phyloP scores from a whole-genome alignment of 2,113 vertebrate genomes.

The Hydrochoerus hydrochaeris region DNA sequence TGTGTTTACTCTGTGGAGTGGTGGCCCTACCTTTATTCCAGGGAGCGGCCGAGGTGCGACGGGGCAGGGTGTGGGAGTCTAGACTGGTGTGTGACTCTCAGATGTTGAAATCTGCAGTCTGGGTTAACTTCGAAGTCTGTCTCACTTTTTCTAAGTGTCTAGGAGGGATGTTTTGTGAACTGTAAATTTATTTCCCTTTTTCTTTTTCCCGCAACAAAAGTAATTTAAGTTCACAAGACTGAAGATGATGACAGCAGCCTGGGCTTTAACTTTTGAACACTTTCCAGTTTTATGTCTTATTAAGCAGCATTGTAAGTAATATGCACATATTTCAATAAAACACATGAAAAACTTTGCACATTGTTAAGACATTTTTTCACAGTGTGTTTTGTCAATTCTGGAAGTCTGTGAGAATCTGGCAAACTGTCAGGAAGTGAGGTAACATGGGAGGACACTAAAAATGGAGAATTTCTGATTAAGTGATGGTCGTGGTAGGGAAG shows the following conservation, averaged over 20 bases:
- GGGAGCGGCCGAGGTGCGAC: neutral
- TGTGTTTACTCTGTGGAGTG: neutral
- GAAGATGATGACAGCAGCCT: conserved; percentile 73
- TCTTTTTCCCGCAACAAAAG: conserved; percentile 59
- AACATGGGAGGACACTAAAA: conserved; percentile 59
- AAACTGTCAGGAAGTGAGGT: conserved; percentile 73
- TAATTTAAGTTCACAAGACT: conserved; percentile 69
- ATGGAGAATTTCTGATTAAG: conserved; percentile 63
- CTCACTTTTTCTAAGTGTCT: neutral
- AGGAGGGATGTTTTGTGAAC: conserved; percentile 23
- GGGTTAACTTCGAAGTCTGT: neutral
- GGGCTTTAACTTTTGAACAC: conserved; percentile 78
- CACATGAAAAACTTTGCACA: conserved; percentile 79
- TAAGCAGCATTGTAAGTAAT: conserved; percentile 77
- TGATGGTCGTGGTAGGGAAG: neutral
- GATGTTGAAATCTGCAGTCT: neutral
- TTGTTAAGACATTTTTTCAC: conserved; percentile 82
- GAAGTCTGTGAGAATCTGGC: conserved; percentile 79
- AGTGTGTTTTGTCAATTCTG: conserved; percentile 77
- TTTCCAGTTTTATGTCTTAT: conserved; percentile 83
- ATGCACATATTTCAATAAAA: conserved; percentile 81
- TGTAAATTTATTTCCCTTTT: conserved; percentile 53
- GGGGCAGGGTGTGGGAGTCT: no score
- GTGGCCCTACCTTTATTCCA: neutral
- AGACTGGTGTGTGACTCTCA: no score